Percentiles rank a stretch among this genome's conserved stretches.
Evolutionary conservation across 2,113 vertebrate genomes (phyloP).

Genomic region (Carollia perspicillata): DNA sequence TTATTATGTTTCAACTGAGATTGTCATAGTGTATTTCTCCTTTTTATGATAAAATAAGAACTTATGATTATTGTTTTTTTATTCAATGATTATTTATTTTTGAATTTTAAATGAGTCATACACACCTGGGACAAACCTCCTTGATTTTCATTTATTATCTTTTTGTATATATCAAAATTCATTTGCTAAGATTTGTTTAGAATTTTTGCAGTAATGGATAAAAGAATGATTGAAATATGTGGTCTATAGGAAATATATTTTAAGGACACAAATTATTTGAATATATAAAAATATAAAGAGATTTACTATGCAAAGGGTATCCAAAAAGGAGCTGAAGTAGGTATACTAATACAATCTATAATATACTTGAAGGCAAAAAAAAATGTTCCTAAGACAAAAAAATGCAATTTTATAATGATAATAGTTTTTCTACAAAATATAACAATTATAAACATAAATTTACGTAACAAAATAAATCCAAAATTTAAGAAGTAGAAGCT

Average conservation of each 20-base stretch:
- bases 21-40: background rate
- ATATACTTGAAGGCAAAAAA: background rate
- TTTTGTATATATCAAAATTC: background rate
- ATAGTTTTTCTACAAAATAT: background rate
- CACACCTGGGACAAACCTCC: background rate
- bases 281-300: background rate
- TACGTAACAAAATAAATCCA: background rate
- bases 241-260: background rate
- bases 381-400: background rate
- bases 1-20: background rate
- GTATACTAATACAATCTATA: background rate
- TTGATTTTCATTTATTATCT: background rate
- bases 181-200: background rate
- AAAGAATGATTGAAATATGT: background rate
- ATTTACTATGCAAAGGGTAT: background rate
- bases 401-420: background rate
- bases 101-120: background rate
- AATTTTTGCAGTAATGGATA: background rate
- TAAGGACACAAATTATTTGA: background rate
- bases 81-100: background rate
- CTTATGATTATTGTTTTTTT: background rate
- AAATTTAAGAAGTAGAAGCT: background rate
- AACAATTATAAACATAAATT: background rate
- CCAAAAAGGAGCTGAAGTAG: background rate
- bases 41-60: background rate